Evolutionary conservation across 64 coral and sea anemone species (phyloP), one percentile per base, ranked within the genome.

Genomic region (Cladopsammia gracilis): DNA sequence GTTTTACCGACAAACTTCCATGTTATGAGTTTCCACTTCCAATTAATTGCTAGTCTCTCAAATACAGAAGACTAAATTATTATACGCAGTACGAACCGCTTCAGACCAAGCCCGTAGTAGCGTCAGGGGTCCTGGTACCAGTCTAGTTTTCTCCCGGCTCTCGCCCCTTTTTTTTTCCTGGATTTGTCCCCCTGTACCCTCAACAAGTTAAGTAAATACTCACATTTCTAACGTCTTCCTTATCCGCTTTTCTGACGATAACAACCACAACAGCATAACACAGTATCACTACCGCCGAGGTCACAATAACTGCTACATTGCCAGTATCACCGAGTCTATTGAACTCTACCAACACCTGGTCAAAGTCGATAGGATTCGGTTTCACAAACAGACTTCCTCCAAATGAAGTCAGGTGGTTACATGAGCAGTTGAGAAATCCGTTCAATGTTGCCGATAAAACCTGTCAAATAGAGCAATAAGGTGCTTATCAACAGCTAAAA

Each of bases 311-410:
- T 2, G 87, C 88, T 20, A 95, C 70, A 62, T 95, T 95, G 6
- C 93, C 93, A 25, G 93, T 77, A 22, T 95, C 59, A 18, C 59
- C 67, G 25, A 85, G 70, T 2, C 20, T 18, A 18, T 56, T 62
- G 42, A 95, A 90, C 53, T 58, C 93, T 60, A 75, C 79, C 42
- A 89, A 54, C 48, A 95, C 93, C 23, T 91, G 90, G 25, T 89
- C 88, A 70, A 95, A 95, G 64, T 82, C 89, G 81, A 95, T 95
- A 20, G 93, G 81, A 76, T 95, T 95, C 1, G 93, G 93, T 69
- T 88, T 74, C 10, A 91, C 88, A 43, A 95, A 67, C 26, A 95
- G 43, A 26, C 82, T 42, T 45, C 93, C 93, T 43, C 80, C 93
- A 87, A 95, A 95, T 22, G 93, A 90, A 0, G 93, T 91, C 11